Base-by-base conservation (phyloP, 2,797 vertebrate species). In the Coranthus polyacanthus region DNA sequence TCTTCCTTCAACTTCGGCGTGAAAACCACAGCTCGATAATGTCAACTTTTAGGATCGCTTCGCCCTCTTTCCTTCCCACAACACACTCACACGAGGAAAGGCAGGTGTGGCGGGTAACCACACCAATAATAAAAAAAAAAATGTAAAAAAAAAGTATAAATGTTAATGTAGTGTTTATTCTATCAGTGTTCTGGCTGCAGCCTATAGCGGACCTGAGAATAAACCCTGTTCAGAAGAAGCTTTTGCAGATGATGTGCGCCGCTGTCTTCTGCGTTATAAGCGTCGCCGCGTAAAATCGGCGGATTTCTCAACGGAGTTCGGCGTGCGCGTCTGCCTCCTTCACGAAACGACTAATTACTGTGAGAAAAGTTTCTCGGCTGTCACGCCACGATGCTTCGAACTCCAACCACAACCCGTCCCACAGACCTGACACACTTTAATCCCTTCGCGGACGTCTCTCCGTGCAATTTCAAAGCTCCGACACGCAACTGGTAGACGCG, bases 401-500 rank as follows among this genome's bases (percentile, higher is more conserved):
- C 16, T 41, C n/a, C 6, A 16, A 1, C 0, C n/a, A 0, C 18
- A 37, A 11, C 4, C 0, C 0, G 2, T 7, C 1, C 0, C 0
- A 21, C 0, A 9, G 11, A 36, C 7, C n/a, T 16, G 24, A 17
- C 17, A 47, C 29, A 22, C 29, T 34, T 34, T 0, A 12, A 22
- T 65, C 0, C 10, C 7, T 0, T 1, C 4, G 15, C 9, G 3
- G 12, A 4, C 1, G 0, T 26, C 5, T 3, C 3, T 16, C 10
- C 7, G 0, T 1, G 1, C 18, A 3, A 38, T 18, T 17, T 2
- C 22, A 6, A 5, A 16, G 59, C n/a, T 7, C 15, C 38, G 10
- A 42, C 63, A 62, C 26, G 87, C 88, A 92, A 91, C 86, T 85
- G 75, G 88, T 84, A 62, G 75, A 68, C 20, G 47, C 24, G 26